Conservation (phyloP, 1,140 invertebrate genomes). For the Drosophila melanogaster region DNA sequence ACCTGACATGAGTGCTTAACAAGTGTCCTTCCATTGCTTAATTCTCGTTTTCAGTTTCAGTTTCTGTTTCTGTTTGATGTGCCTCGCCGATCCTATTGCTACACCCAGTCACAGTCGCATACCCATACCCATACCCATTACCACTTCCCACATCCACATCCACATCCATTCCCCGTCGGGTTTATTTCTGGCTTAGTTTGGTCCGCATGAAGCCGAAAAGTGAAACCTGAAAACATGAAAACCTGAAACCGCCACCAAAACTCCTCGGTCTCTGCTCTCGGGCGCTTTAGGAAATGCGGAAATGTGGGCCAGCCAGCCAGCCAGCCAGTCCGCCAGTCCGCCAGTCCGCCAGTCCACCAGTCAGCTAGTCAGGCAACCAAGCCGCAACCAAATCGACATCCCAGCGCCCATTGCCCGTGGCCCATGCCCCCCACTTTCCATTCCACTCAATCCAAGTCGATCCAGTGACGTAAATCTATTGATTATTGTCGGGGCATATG, state of each 20-base stretch:
- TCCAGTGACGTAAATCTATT: constrained; percentile 78
- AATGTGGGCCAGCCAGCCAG: constrained; percentile 36
- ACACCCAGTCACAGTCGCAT: background rate
- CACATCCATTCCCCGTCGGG: background rate
- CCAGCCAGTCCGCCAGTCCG: background rate
- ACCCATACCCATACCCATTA: background rate
- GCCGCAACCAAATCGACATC: constrained; percentile 3
- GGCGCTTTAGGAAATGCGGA: constrained; percentile 31
- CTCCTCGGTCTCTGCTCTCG: background rate
- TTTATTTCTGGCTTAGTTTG: constrained; percentile 46
- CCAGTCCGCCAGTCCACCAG: background rate
- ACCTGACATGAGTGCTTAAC: constrained; percentile 37
- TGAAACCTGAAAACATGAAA: constrained; percentile 45
- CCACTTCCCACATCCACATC: no score
- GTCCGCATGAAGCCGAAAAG: constrained; percentile 32
- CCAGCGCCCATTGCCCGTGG: background rate
- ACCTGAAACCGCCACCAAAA: constrained; percentile 31
- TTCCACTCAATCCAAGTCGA: constrained; percentile 7
- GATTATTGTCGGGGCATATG: constrained; percentile 71
- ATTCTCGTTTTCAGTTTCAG: constrained; percentile 11
- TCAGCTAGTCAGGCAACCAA: constrained; percentile 12
- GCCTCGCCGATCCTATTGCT: background rate
- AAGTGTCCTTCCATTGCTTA: constrained; percentile 34
- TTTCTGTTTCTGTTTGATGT: constrained; percentile 25
- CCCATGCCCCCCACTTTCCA: background rate